phyloP scores from a whole-genome alignment of 1,140 invertebrate genomes.

The Microplitis mediator region DNA sequence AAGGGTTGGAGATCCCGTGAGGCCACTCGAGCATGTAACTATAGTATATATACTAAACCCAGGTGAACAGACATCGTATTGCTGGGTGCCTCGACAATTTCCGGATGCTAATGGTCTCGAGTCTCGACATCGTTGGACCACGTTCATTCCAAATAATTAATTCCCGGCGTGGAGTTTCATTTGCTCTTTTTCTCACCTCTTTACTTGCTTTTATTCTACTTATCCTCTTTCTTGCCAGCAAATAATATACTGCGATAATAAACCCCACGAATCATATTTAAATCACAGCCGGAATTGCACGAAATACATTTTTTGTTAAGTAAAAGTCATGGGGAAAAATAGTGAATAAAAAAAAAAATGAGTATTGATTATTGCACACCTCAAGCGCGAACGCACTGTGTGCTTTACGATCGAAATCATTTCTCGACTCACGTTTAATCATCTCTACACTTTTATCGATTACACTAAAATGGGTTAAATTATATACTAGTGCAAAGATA shows the following conservation, averaged over 20 bases:
- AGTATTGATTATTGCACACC: no score
- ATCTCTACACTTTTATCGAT: no score
- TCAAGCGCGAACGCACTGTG: no score
- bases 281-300: no score
- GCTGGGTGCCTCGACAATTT: slow-evolving; percentile 47
- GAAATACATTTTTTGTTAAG: no score
- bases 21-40: slow-evolving; percentile 2
- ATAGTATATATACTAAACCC: background rate
- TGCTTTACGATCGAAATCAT: no score
- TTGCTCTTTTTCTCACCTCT: slow-evolving; percentile 8
- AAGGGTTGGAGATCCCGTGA: slow-evolving; percentile 7
- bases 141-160: slow-evolving; percentile 60
- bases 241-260: background rate
- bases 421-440: no score
- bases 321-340: no score
- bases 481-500: no score
- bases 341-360: no score
- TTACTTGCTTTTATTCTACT: background rate
- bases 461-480: no score
- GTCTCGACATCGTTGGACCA: slow-evolving; percentile 45
- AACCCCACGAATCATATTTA: no score
- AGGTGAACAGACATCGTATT: slow-evolving; percentile 6
- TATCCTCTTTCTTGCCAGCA: background rate
- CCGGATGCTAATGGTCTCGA: slow-evolving; percentile 58
- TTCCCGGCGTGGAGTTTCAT: slow-evolving; percentile 42